Base-by-base conservation (phyloP, 2,797 vertebrate genomes). In the Helicolenus hilgendorfi region DNA sequence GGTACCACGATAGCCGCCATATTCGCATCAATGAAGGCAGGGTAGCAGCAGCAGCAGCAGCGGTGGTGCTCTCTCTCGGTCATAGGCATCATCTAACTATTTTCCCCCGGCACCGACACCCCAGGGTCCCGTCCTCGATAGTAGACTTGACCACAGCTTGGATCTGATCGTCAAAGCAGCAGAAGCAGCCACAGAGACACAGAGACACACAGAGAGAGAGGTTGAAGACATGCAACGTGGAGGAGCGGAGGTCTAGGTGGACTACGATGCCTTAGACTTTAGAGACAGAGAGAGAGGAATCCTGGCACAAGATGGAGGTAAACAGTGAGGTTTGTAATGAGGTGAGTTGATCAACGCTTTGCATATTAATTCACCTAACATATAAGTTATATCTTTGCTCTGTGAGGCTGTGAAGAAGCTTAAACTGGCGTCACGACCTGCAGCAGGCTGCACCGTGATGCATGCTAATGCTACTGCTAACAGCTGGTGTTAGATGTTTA, bases 241-340 rank as follows among this genome's bases (percentile, higher is more conserved):
- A 96, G 93, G 92, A 96, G 93, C 83, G 84, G 93, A 91, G 93
- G 88, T 97, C 89, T 97, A 96, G 96, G 90, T 93, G 33, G 90
- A 96, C 88, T 93, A 98, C 96, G 98, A 98, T 98, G 97, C 98
- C 98, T 93, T 98, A 97, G 95, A 97, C 94, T 90, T 74, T 1
- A 41, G 38, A 41, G 29, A 29, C 31, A 8, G 18, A 45, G 41
- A 86, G 92, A 92, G 97, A 97, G 76, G 95, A 97, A 92, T 95
- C 96, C 93, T 97, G 98, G 97, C 96, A 97, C 98, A 98, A 98
- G 97, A 98, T 99, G 98, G 98, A 99, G 97, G 97, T 98, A 96
- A 98, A 96, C 95, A 97, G 96, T 96, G 38, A 41, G 5, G 96
- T 97, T 85, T 96, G 96, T 86, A 94, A 95, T 78, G 97, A 98